A percentile compares a stretch with the other conserved stretches of the same genome.
phyloP scores from a whole-genome alignment of 2,888 invertebrate species.

The Lasioglossum figueresi region DNA sequence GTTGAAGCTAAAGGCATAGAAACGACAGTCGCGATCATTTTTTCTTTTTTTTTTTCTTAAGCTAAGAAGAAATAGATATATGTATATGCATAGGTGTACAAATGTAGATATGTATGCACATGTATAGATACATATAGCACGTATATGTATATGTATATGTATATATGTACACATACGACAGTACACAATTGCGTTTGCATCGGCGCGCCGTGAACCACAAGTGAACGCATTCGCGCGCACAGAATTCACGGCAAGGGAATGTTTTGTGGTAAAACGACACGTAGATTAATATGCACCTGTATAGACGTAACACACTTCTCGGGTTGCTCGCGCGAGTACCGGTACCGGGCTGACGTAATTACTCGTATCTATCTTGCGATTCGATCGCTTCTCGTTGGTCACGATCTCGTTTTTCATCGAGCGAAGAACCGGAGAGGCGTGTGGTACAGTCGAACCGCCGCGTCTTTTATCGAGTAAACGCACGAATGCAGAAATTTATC shows the following conservation, averaged over 20 bases:
- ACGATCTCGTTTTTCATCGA: conserved; percentile 34
- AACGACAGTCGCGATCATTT: conserved; percentile 70
- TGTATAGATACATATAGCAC: not conserved
- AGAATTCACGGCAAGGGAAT: conserved; percentile 37
- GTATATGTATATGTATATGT: not conserved
- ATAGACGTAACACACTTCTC: conserved; percentile 51
- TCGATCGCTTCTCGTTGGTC: conserved; percentile 36
- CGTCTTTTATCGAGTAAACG: conserved; percentile 43
- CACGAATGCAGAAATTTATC: no score
- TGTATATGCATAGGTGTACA: not conserved
- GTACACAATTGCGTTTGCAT: not conserved
- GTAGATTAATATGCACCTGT: conserved; percentile 34
- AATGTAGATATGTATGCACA: not conserved
- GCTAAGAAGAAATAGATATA: conserved; percentile 37
- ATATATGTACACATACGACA: not conserved
- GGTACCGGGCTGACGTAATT: conserved; percentile 47
- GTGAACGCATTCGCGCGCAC: conserved; percentile 3
- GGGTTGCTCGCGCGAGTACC: conserved; percentile 46
- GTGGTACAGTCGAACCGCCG: conserved; percentile 27
- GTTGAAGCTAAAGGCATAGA: conserved; percentile 79
- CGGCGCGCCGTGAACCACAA: not conserved
- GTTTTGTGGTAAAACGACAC: conserved; percentile 56
- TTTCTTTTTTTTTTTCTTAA: not conserved
- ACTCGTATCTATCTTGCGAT: conserved; percentile 38
- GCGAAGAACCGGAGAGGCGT: conserved; percentile 23